Percentiles rank a stretch among this genome's conserved stretches.
Conservation (phyloP, 1,140 invertebrate genomes). For the Ips typographus region DNA sequence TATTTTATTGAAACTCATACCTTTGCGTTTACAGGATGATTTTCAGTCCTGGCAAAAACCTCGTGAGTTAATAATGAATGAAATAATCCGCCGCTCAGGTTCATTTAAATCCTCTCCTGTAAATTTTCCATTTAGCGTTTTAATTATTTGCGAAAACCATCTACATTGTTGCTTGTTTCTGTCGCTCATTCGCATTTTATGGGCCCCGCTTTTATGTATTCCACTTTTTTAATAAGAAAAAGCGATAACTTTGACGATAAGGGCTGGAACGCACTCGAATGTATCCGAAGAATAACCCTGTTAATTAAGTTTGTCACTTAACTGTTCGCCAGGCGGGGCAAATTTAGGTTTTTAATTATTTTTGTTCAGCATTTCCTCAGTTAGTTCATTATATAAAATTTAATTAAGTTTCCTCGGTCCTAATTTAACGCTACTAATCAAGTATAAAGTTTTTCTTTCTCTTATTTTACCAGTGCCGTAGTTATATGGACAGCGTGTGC, state of each 20-base stretch:
- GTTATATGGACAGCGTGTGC: background rate
- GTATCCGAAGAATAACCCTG: slow-evolving; percentile 51
- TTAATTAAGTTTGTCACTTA: slow-evolving; percentile 55
- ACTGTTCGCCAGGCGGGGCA: slow-evolving; percentile 48
- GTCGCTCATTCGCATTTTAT: slow-evolving; percentile 30
- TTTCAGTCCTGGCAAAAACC: no score
- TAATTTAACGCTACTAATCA: slow-evolving; percentile 56
- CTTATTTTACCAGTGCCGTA: slow-evolving; percentile 21
- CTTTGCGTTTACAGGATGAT: no score
- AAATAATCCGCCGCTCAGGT: background rate
- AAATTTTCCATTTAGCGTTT: slow-evolving; percentile 26
- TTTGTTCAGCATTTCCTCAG: slow-evolving; percentile 55
- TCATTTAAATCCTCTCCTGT: background rate
- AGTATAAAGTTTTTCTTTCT: slow-evolving; percentile 52
- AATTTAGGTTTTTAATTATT: slow-evolving; percentile 56
- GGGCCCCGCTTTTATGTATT: slow-evolving; percentile 30
- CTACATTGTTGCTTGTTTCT: slow-evolving; percentile 35
- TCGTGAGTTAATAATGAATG: background rate
- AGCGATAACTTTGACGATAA: slow-evolving; percentile 47
- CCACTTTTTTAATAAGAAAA: slow-evolving; percentile 41
- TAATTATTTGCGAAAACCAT: slow-evolving; percentile 34
- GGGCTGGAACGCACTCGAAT: slow-evolving; percentile 45
- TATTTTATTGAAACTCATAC: no score
- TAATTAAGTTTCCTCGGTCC: slow-evolving; percentile 54
- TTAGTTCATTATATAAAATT: slow-evolving; percentile 56